Evolutionary conservation across 2,797 vertebrate species (phyloP), one percentile per base, ranked within the genome.

Genomic region (Sebastes oblongus): DNA sequence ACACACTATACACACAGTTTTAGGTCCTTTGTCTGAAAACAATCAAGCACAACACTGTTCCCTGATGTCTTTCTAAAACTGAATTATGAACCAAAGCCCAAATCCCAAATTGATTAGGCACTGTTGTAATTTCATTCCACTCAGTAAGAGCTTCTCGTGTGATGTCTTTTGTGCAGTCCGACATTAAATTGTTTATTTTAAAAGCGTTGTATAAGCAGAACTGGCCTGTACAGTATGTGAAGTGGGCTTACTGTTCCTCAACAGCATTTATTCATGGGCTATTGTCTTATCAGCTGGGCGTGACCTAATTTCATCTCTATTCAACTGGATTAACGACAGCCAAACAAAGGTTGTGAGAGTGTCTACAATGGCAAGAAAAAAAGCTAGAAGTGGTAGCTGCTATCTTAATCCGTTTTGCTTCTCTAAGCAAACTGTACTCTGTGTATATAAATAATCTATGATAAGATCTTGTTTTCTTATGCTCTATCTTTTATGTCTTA

Each of bases 251-350:
- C 32, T 77, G 59, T 32, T 75, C 60, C 55, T 80, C 22, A 36
- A 20, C 52, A 62, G 70, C 30, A 32, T 76, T 86, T 62, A 64
- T 77, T 67, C 58, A 60, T 2, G 29, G 11, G 42, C 72, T 70
- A 34, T 84, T 87, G 72, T 88, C 70, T 78, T 62, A 81, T 22
- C 75, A 42, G 12, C 65, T 79, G 10, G 30, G 68, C 27, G 65
- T 78, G 80, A 86, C 78, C 82, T 66, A 73, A 39, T 83, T 88
- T 82, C 42, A 75, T 79, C 34, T 55, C 75, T 64, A 69, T 76
- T 82, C 82, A 69, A 76, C 27, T 70, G 82, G 65, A 84, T 89
- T 85, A 86, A 76, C 61, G 25, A 36, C 72, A 78, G 34, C 32
- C 69, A 76, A 73, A 89, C 78, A 54, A 86, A 81, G 42, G 42